Base-by-base conservation (phyloP, 2,113 vertebrate genomes). In the Phyllopteryx taeniolatus region DNA sequence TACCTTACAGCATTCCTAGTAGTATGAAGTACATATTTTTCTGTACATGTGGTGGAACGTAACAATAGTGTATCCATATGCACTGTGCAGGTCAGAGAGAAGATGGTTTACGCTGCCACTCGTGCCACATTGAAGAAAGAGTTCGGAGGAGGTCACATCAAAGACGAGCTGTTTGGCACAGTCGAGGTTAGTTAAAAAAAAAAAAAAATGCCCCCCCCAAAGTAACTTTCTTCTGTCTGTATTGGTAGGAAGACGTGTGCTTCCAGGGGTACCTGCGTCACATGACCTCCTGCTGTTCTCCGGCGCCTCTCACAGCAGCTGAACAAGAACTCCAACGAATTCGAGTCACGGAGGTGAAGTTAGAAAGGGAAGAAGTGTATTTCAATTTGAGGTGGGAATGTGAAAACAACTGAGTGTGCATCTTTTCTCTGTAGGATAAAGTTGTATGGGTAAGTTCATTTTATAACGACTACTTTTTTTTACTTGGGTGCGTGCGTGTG, bases 51-150 rank as follows among this genome's bases (percentile, higher is more conserved):
- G 35, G 3, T 39, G 6, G 1, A 39, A 2, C 35, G 6, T 39
- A 39, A 39, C 35, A 39, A 39, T 39, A 39, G 35, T 39, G 2
- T 39, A 39, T 39, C 22, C 12, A 5, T 33, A 35, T 47, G 15
- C 56, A 19, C 33, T 6, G 6, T 31, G 0, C 77, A 99, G 98
- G 97, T 98, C 72, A 95, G 98, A 86, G 94, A 96, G 91, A 99
- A 99, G 93, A 99, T 99, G 98, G 89, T 99, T n/a, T 99, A 99
- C 0, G 98, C 98, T 2, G 98, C 96, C 15, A 99, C 98, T 0
- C 93, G 96, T 79, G 97, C 97, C 35, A 99, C 98, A 0, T 95
- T 99, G 84, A 99, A 99, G 92, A 99, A 98, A 83, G 98, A 99
- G 86, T 99, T 99, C 80, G 97, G 98, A 0, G 96, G 97, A 2